Percentiles rank a stretch among this genome's conserved stretches.
These are phyloP conservation scores for Puffinus mauretanicus DNA, from an alignment of 2,113 vertebrate genomes.

Conservation along the genomic window DNA sequence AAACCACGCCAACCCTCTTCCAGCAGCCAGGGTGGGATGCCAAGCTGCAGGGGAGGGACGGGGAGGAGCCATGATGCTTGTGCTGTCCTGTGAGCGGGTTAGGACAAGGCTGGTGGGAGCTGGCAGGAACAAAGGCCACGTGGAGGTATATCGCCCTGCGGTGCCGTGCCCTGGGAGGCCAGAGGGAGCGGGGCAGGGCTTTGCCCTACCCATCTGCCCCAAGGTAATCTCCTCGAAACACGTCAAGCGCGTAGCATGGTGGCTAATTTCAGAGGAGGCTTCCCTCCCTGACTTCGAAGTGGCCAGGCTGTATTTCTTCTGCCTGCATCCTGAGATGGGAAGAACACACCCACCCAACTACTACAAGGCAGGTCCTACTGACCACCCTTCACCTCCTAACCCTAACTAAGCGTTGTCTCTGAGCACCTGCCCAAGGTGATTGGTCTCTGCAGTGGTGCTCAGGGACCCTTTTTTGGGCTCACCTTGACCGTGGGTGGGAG, in stretches of 20 bases:
- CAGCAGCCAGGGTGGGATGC: neutral
- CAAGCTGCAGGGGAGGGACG: neutral
- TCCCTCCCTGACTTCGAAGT: neutral
- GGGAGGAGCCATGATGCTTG: neutral
- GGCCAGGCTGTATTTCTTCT: neutral
- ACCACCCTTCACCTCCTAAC: neutral
- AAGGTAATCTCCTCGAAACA: neutral
- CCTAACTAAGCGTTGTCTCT: rapidly evolving
- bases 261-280: neutral
- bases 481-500: slow-evolving; percentile 52
- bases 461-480: neutral
- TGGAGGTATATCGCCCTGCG: rapidly evolving
- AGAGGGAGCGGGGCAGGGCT: neutral
- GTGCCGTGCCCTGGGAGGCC: neutral
- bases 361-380: neutral
- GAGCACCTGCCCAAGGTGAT: neutral
- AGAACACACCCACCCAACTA: neutral
- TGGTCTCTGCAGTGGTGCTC: neutral
- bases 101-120: neutral
- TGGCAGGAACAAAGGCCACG: neutral
- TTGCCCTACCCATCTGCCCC: neutral
- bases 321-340: neutral
- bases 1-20: neutral
- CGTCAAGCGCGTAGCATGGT: rapidly evolving
- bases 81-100: rapidly evolving